Base-by-base conservation (phyloP, 2,888 invertebrate species). In the Xanthia togata region DNA sequence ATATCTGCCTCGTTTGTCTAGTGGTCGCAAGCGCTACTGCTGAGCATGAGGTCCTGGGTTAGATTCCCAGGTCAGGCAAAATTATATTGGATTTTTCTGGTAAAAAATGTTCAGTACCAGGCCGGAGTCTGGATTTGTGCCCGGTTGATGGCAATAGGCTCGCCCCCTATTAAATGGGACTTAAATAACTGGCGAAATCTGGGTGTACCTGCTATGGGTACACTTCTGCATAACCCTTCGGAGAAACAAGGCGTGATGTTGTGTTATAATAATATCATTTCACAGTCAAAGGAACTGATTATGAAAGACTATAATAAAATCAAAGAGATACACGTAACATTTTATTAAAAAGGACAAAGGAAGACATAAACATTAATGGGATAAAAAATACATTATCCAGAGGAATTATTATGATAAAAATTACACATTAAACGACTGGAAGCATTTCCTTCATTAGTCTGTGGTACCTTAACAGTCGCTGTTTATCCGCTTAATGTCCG, bases 401-500 rank as follows among this genome's bases (percentile, higher is more conserved):
- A 80, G 38, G 70, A 82, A 83, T 77, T 76, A 83, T 79, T 77
- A 77, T 72, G 74, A 80, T 72, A 82, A 79, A 82, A 85, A 88
- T 82, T 73, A 79, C 78, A 73, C 76, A 57, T 69, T 79, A 81
- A 87, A 87, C 81, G 83, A 81, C 84, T 84, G 74, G 47, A 74
- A 86, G 73, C 84, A 87, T 88, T 92, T 90, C 90, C 91, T 92
- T 93, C 91, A 93, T 93, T 92, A 93, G 83, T 67, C 81, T 80
- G 81, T 70, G 89, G 86, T 80, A 79, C 84, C 76, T 83, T 80
- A 87, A 88, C 82, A 74, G 81, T 75, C 68, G 81, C 88, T 90
- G 90, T 92, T 93, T 92, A 93, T 91, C 91, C 91, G 81, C 88
- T 90, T 91, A 92, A 92, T 90, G 89, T 74, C 76, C 87, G 68